These are phyloP conservation scores for Bombus haemorrhoidalis DNA, from an alignment of 1,140 invertebrate species.

Conservation along the genomic window DNA sequence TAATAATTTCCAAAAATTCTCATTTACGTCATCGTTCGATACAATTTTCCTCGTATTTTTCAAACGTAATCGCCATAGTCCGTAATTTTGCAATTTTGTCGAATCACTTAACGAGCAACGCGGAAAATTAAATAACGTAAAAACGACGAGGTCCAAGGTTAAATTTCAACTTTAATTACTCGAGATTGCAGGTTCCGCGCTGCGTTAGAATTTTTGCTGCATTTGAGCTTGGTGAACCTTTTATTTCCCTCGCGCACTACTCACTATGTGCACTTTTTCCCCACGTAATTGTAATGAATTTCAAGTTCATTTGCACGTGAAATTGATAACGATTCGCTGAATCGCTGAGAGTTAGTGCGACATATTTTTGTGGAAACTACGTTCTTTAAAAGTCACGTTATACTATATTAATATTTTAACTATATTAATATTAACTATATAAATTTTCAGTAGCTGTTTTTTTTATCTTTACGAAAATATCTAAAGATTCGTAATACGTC, in stretches of 20 bases:
- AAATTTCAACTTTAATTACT: constrained; percentile 49
- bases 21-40: neutral
- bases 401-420: neutral
- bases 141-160: constrained; percentile 20
- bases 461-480: too few relatives aligned
- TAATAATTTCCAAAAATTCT: neutral
- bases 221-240: neutral
- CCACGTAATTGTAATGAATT: constrained; percentile 44
- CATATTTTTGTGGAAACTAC: neutral
- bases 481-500: too few relatives aligned
- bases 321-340: constrained; percentile 31
- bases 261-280: neutral
- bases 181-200: constrained; percentile 29
- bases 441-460: neutral
- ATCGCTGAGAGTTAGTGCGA: neutral
- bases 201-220: constrained; percentile 25
- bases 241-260: constrained; percentile 1
- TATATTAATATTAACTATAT: neutral
- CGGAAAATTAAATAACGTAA: constrained; percentile 33
- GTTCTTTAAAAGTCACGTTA: neutral
- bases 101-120: constrained; percentile 10
- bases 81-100: neutral
- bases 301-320: constrained; percentile 50
- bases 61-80: neutral
- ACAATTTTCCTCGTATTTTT: neutral